Evolutionary conservation across 2,797 vertebrate genomes (phyloP), one percentile per base, ranked within the genome.

Genomic region (Takifugu rubripes): DNA sequence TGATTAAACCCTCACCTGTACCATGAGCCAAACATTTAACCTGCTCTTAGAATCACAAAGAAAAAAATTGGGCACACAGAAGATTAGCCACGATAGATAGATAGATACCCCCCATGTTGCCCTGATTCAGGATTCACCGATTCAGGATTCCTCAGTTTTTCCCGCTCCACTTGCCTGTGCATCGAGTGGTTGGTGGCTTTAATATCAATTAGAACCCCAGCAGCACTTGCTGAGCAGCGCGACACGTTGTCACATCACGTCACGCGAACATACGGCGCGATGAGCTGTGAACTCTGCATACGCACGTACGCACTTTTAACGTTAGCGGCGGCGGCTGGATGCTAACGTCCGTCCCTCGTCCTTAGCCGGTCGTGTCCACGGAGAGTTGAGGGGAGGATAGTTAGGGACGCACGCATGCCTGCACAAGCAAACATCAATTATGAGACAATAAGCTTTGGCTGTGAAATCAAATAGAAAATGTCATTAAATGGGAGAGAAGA

Each of bases 161-260:
- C 29, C 29, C 29, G 6, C 29, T 45, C 16, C 8, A 16, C 17
- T 21, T 7, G 44, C 66, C 33, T 25, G 25, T 53, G 27, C 61
- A 49, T 14, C 6, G 64, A 79, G 73, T 70, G 57, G 75, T 82
- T 61, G 52, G 71, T 75, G 78, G 69, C 67, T 87, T 84, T 85
- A 79, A 81, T 77, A 82, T 82, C 83, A 83, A 83, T 84, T 87
- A 77, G 82, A 84, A 79, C 77, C 82, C 70, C 65, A 66, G 76
- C 46, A 25, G 81, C 79, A 83, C 85, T 84, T 84, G 81, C 82
- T 77, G 81, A 72, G 82, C 72, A 70, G 71, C 75, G 65, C 75
- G 66, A 66, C 74, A 74, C 67, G 55, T 76, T 83, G 84, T 85
- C 85, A 84, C 80, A 81, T 87, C 31, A 40, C 24, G 68, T 87